phyloP scores from a whole-genome alignment of 2,888 invertebrate genomes.

The Baccha elongata region DNA sequence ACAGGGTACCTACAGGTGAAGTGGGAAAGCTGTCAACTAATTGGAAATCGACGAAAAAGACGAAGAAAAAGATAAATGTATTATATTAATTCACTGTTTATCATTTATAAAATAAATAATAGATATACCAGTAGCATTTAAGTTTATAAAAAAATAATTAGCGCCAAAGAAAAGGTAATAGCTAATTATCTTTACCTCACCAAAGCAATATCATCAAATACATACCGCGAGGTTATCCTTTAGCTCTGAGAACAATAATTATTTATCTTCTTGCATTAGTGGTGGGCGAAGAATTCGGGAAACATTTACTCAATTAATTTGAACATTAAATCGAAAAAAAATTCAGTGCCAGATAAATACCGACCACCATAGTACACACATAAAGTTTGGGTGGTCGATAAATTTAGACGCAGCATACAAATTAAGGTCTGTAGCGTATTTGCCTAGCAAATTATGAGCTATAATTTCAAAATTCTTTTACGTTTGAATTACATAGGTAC shows the following conservation, averaged over 20 bases:
- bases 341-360: conserved; percentile 44
- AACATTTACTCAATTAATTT: conserved; percentile 69
- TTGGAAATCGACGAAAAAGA: too few relatives aligned
- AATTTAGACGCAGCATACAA: conserved; percentile 18
- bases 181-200: neutral
- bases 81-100: too few relatives aligned
- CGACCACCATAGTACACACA: conserved; percentile 42
- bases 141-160: conserved; percentile 12
- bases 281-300: conserved; percentile 48
- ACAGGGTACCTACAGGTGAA: too few relatives aligned
- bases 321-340: conserved; percentile 57
- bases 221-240: conserved; percentile 1
- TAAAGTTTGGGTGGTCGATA: conserved; percentile 60
- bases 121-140: conserved; percentile 5
- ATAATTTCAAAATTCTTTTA: conserved; percentile 70
- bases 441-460: conserved; percentile 53
- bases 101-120: too few relatives aligned
- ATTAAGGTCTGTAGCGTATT: conserved; percentile 46
- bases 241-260: neutral
- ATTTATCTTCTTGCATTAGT: conserved; percentile 7
- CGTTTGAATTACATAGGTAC: too few relatives aligned
- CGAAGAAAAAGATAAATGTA: too few relatives aligned
- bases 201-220: neutral
- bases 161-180: conserved; percentile 22
- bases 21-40: too few relatives aligned